Conservation (phyloP, 1,140 invertebrate species). For the Formica exsecta region DNA sequence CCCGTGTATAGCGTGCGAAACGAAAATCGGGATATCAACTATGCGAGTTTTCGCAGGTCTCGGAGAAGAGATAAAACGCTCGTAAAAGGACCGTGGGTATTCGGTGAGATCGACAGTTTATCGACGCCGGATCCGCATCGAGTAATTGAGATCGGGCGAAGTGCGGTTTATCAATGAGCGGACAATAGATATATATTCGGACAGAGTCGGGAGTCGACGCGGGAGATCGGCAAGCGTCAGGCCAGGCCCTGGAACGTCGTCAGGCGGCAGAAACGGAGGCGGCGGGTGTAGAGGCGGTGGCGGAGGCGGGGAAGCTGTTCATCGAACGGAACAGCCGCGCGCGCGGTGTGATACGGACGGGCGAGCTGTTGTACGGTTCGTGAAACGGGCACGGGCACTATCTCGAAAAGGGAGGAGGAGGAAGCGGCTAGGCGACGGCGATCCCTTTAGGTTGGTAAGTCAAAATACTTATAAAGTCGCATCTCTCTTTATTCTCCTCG, state of each 20-base stretch:
- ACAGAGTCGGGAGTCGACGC: background rate
- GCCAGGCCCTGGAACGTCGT: constrained; percentile 23
- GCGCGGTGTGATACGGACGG: constrained; percentile 71
- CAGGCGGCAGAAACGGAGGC: constrained; percentile 45
- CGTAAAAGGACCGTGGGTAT: background rate
- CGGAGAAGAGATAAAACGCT: background rate
- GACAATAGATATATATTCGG: background rate
- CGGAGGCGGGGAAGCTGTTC: constrained; percentile 71
- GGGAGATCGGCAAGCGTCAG: background rate
- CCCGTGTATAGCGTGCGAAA: background rate
- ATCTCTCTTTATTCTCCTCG: too few relatives aligned
- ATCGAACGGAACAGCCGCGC: constrained; percentile 75
- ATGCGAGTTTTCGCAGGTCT: background rate
- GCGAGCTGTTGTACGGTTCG: constrained; percentile 66
- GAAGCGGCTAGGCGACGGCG: constrained; percentile 26
- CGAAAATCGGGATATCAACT: background rate
- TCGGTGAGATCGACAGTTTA: too few relatives aligned
- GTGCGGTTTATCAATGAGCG: constrained; percentile 1
- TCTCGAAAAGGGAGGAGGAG: constrained; percentile 29
- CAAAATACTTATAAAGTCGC: too few relatives aligned
- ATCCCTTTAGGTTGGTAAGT: constrained; percentile 63
- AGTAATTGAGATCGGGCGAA: background rate
- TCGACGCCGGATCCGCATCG: background rate
- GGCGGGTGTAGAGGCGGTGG: constrained; percentile 54
- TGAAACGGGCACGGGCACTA: constrained; percentile 65